Conservation (phyloP, 2,888 invertebrate species). For the Tetranychus truncatus region DNA sequence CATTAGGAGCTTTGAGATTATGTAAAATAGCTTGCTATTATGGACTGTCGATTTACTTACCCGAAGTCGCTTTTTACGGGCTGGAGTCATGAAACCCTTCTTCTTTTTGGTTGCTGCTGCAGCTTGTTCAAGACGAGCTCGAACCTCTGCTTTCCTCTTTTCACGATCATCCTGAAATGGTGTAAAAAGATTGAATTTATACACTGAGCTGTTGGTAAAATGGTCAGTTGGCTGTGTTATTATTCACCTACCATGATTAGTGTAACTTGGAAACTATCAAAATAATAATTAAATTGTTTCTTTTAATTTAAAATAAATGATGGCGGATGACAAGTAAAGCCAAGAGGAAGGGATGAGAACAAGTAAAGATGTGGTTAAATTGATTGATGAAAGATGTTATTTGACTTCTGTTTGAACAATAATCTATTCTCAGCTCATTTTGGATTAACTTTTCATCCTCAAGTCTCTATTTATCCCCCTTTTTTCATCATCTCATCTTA, state of each 20-base stretch:
- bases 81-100: slow-evolving; percentile 16
- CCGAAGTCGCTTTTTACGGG: slow-evolving; percentile 14
- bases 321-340: background rate
- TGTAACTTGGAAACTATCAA: background rate
- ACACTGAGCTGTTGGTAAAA: background rate
- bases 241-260: background rate
- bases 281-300: no score
- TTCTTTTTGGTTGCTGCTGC: slow-evolving; percentile 13
- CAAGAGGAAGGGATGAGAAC: background rate
- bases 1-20: no score
- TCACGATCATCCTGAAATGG: slow-evolving; percentile 11
- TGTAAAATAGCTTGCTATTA: no score
- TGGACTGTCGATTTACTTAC: background rate
- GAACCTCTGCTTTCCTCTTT: slow-evolving; percentile 14
- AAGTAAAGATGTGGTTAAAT: background rate
- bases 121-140: slow-evolving; percentile 14
- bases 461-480: background rate
- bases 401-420: background rate
- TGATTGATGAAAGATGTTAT: background rate
- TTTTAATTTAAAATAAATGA: no score
- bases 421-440: slow-evolving; percentile 4
- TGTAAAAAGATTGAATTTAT: background rate
- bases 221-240: background rate
- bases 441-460: background rate
- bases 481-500: slow-evolving; percentile 1